A percentile compares a stretch with the other conserved stretches of the same genome.
Evolutionary conservation across 2,797 vertebrate species (phyloP).

Genomic region (Muscicapa comitata): DNA sequence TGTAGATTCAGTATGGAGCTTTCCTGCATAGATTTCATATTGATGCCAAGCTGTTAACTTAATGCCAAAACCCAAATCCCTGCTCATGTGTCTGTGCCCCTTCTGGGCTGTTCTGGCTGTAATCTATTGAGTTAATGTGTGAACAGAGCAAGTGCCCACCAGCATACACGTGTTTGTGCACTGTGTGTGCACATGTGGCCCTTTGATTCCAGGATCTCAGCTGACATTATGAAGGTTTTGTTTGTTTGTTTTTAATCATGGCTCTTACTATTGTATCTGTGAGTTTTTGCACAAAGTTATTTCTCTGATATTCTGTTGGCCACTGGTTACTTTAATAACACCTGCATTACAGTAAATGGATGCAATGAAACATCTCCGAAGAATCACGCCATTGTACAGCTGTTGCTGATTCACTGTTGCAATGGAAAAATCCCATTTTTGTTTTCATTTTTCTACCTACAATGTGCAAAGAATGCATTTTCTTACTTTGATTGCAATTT

Average conservation of each 20-base stretch:
- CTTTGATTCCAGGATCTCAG: not conserved
- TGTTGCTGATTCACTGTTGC: not conserved
- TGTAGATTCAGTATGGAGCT: not conserved
- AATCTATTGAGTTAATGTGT: not conserved
- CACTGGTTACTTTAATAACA: not conserved
- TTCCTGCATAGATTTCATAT: not conserved
- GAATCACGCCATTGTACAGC: not conserved
- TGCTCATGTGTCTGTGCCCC: not conserved
- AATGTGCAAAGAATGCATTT: not conserved
- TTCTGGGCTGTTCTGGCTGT: not conserved
- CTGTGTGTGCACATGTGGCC: not conserved
- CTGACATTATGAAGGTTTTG: not conserved
- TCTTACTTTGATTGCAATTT: not conserved
- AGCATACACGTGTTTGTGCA: fast-evolving
- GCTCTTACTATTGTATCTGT: not conserved
- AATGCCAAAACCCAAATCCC: not conserved
- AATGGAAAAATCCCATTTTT: not conserved
- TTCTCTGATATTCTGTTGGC: not conserved
- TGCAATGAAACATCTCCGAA: not conserved
- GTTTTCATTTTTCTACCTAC: not conserved
- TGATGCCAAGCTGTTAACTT: not conserved
- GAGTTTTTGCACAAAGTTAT: not conserved
- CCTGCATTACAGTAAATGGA: not conserved
- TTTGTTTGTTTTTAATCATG: not conserved
- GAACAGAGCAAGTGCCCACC: not conserved